phyloP scores from a whole-genome alignment of 1,140 invertebrate genomes.

The Meteorus sp. region DNA sequence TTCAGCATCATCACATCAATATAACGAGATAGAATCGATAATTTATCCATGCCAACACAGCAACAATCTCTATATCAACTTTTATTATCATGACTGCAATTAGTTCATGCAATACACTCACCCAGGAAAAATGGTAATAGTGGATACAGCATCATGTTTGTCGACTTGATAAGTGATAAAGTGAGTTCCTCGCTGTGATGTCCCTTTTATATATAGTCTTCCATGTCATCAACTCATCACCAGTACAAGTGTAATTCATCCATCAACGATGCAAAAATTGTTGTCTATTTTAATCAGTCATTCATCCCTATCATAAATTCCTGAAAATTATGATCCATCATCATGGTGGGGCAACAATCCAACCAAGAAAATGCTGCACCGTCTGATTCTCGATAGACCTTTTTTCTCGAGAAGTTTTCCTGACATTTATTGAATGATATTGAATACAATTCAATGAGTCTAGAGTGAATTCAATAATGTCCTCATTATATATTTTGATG shows the following conservation, averaged over 20 bases:
- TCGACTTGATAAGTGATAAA: background rate
- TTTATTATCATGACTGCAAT: background rate
- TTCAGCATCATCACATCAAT: too few species aligned
- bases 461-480: background rate
- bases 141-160: constrained; percentile 21
- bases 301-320: background rate
- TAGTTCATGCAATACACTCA: constrained; percentile 23
- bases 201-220: constrained; percentile 8
- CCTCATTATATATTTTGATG: too few species aligned
- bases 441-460: background rate
- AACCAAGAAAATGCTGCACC: too few species aligned
- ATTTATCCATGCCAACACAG: too few species aligned
- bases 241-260: too few species aligned
- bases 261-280: background rate
- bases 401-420: too few species aligned
- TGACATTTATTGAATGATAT: background rate
- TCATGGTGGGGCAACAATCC: too few species aligned
- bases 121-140: constrained; percentile 33
- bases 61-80: too few species aligned
- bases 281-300: background rate
- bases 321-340: too few species aligned
- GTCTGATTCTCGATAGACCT: too few species aligned
- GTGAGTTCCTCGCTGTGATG: background rate
- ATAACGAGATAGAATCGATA: too few species aligned
- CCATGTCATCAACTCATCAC: too few species aligned